Evolutionary conservation across 1,140 invertebrate species (phyloP).

Genomic region (Scaptomyza montana): DNA sequence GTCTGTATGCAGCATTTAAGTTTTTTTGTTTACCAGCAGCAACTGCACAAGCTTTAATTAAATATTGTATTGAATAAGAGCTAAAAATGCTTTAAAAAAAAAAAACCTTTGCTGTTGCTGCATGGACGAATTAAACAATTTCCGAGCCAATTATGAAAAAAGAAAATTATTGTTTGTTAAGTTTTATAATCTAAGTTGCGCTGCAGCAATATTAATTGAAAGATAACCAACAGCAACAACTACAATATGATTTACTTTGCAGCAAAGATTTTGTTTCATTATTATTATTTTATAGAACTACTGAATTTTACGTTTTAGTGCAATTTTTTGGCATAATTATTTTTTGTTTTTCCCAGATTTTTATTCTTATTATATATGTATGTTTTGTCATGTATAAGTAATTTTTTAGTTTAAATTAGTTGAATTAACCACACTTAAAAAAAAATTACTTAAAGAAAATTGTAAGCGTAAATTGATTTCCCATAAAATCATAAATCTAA

Average conservation of each 20-base stretch:
- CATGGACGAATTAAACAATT: conserved; percentile 62
- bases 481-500: conserved; percentile 41
- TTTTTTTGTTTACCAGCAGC: conserved; percentile 60
- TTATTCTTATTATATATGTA: conserved; percentile 11
- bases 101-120: conserved; percentile 34
- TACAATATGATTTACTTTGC: conserved; percentile 53
- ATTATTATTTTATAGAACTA: conserved; percentile 45
- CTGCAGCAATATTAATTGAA: conserved; percentile 28
- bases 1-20: conserved; percentile 70
- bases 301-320: conserved; percentile 63
- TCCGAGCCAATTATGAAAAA: conserved; percentile 66
- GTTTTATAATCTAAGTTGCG: conserved; percentile 69
- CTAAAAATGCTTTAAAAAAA: background rate
- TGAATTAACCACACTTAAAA: conserved; percentile 56
- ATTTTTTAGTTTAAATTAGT: conserved; percentile 74
- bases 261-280: conserved; percentile 62
- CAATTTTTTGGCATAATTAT: conserved; percentile 67
- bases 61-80: conserved; percentile 30
- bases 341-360: conserved; percentile 45
- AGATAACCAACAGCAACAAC: conserved; percentile 23
- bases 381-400: conserved; percentile 52
- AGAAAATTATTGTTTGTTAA: conserved; percentile 73
- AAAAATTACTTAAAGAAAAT: conserved; percentile 63
- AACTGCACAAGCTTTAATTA: conserved; percentile 14
- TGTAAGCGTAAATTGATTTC: conserved; percentile 55